phyloP scores from a whole-genome alignment of 2,888 invertebrate species.

The Harpalus rubripes region DNA sequence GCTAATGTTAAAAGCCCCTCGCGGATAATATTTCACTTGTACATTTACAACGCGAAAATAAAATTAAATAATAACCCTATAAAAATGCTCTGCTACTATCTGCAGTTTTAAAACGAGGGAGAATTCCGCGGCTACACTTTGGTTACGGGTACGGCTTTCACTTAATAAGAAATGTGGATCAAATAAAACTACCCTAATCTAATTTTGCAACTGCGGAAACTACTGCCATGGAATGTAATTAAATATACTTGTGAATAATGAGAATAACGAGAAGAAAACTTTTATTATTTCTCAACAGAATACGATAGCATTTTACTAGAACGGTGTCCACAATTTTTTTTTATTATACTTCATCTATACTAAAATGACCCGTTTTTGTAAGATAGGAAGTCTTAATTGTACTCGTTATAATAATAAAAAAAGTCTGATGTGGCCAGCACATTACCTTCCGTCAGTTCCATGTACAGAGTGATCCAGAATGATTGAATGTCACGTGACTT shows the following conservation, averaged over 20 bases:
- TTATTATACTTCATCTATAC: no score
- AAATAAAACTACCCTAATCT: conserved; percentile 47
- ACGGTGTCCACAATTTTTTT: no score
- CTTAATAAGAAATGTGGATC: conserved; percentile 39
- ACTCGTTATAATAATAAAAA: no score
- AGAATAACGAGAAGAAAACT: conserved; percentile 7
- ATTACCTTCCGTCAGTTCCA: no score
- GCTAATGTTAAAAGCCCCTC: conserved; percentile 59
- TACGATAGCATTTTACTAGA: no score
- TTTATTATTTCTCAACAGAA: not conserved
- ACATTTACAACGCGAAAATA: conserved; percentile 62
- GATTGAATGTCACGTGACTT: no score
- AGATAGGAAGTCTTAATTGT: no score
- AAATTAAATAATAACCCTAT: conserved; percentile 61
- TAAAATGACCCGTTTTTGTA: no score
- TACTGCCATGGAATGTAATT: conserved; percentile 33
- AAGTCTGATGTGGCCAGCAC: no score
- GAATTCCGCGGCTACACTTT: conserved; percentile 10
- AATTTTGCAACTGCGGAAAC: conserved; percentile 6
- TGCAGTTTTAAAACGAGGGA: conserved; percentile 36
- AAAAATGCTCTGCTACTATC: conserved; percentile 1
- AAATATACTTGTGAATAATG: conserved; percentile 20
- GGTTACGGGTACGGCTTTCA: conserved; percentile 12
- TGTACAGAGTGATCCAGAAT: no score
- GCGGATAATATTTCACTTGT: conserved; percentile 60